These are phyloP conservation scores for Ericerus pela DNA, from an alignment of 1,140 invertebrate genomes.

Conservation along the genomic window DNA sequence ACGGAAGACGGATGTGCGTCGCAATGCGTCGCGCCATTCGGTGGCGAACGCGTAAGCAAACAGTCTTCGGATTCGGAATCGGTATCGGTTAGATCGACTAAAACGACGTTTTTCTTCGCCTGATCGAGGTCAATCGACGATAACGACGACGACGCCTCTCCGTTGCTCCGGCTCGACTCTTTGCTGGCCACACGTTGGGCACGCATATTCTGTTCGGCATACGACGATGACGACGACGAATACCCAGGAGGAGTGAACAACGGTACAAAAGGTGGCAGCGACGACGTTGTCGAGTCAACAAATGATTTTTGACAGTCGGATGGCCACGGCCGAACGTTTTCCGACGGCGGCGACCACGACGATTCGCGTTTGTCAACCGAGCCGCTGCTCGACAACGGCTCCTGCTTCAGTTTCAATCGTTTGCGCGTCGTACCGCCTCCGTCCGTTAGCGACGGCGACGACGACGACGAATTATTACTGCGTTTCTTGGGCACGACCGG, in stretches of 20 bases:
- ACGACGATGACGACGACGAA: background rate
- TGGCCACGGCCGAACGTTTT: background rate
- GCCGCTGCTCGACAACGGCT: background rate
- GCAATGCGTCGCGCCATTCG: background rate
- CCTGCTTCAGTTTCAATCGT: background rate
- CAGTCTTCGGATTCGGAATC: background rate
- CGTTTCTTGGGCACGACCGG: background rate
- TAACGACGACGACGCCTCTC: background rate
- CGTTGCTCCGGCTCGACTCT: background rate
- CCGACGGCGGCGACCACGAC: background rate
- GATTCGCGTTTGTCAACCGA: background rate
- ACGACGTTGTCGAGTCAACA: background rate
- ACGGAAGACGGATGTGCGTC: background rate
- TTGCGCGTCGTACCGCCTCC: too few species aligned
- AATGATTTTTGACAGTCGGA: background rate
- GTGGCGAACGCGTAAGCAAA: background rate
- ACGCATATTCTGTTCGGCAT: background rate
- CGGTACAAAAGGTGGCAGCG: too few species aligned
- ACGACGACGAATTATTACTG: background rate
- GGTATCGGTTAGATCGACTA: background rate
- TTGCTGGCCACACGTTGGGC: background rate
- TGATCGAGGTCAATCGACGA: background rate
- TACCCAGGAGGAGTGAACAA: too few species aligned
- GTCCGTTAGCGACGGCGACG: background rate
- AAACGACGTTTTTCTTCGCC: background rate